Conservation (phyloP, 2,888 invertebrate genomes). For the Harpalus rufipes region DNA sequence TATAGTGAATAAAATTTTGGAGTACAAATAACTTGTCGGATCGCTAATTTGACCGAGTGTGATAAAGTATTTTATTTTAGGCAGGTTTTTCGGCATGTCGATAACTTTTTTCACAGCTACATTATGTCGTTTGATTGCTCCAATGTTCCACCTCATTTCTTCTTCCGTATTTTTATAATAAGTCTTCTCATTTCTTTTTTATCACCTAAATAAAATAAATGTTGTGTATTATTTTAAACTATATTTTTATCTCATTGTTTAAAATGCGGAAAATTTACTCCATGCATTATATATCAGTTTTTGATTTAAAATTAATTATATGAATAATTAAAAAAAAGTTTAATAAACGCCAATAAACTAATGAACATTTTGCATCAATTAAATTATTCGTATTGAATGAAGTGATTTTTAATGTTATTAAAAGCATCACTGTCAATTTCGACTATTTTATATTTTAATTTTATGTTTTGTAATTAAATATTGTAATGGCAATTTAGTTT, state of each 20-base stretch:
- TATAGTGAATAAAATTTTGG: too few relatives aligned
- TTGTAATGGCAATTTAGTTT: background rate
- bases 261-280: background rate
- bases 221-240: slow-evolving; percentile 1
- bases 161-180: slow-evolving; percentile 16
- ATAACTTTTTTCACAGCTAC: slow-evolving; percentile 23
- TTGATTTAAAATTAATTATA: background rate
- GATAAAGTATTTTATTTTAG: too few relatives aligned
- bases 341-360: slow-evolving; percentile 1
- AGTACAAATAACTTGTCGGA: too few relatives aligned
- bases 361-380: slow-evolving; percentile 16
- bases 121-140: slow-evolving; percentile 35
- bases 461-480: slow-evolving; percentile 34
- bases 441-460: slow-evolving; percentile 42
- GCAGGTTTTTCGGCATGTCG: background rate
- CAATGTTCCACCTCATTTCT: slow-evolving; percentile 20
- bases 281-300: background rate
- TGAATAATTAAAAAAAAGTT: slow-evolving; percentile 1
- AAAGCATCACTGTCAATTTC: slow-evolving; percentile 14
- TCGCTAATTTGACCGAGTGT: too few relatives aligned
- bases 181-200: background rate
- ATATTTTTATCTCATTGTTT: slow-evolving; percentile 13
- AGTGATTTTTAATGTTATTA: slow-evolving; percentile 10
- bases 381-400: background rate
- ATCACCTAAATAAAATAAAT: slow-evolving; percentile 22